A percentile compares a stretch with the other conserved stretches of the same genome.
Evolutionary conservation across 2,888 invertebrate genomes (phyloP).

Genomic region (Melieria omissa): DNA sequence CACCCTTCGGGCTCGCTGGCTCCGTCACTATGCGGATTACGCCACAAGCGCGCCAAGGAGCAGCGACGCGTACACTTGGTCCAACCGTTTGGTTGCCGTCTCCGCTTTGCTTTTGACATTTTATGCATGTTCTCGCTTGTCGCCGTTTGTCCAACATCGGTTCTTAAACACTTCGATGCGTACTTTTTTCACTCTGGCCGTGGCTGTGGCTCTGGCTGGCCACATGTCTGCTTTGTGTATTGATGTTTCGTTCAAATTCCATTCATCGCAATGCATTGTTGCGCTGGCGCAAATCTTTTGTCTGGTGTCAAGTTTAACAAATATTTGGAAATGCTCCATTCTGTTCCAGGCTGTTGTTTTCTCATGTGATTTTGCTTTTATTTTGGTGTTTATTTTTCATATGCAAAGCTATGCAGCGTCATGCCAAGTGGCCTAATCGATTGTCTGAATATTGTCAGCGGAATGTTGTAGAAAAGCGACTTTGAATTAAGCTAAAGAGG

Average conservation of each 20-base stretch:
- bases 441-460: no score
- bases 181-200: slow-evolving; percentile 21
- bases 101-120: slow-evolving; percentile 52
- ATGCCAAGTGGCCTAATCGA: no score
- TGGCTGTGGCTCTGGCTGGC: no score
- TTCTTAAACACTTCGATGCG: slow-evolving; percentile 42
- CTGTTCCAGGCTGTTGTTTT: no score
- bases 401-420: background rate
- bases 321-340: slow-evolving; percentile 52
- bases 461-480: no score
- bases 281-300: slow-evolving; percentile 62
- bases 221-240: slow-evolving; percentile 44
- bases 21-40: no score
- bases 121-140: slow-evolving; percentile 58
- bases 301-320: slow-evolving; percentile 64
- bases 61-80: no score
- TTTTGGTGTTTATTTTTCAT: slow-evolving; percentile 23
- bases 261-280: slow-evolving; percentile 28
- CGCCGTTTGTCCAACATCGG: slow-evolving; percentile 48
- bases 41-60: no score
- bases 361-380: no score
- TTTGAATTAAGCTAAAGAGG: no score
- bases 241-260: slow-evolving; percentile 50
- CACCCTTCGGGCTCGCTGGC: no score
- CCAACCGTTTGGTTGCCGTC: slow-evolving; percentile 23